A percentile compares a stretch with the other conserved stretches of the same genome.
Conservation (phyloP, 2,888 invertebrate species). For the Cryptus viduatorius region DNA sequence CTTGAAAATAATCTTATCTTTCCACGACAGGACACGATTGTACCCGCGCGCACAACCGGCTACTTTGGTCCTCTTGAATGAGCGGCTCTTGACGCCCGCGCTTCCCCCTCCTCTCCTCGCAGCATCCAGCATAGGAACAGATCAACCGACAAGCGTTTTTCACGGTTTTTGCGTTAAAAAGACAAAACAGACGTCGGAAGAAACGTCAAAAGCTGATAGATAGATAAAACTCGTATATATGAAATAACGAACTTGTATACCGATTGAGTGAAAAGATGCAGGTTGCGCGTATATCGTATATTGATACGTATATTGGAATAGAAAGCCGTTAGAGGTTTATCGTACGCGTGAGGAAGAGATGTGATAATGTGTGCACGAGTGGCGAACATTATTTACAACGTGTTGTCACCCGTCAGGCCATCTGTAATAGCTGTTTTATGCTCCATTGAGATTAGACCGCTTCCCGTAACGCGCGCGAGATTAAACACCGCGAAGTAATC, state of each 20-base stretch:
- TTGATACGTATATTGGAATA: slow-evolving; percentile 30
- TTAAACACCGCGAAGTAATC: slow-evolving; percentile 66
- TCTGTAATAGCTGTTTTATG: slow-evolving; percentile 84
- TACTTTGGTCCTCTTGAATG: slow-evolving; percentile 34
- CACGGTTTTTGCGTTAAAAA: slow-evolving; percentile 48
- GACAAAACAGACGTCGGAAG: slow-evolving; percentile 55
- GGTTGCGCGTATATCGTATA: slow-evolving; percentile 39
- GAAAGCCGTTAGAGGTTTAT: slow-evolving; percentile 48
- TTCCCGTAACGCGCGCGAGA: slow-evolving; percentile 74
- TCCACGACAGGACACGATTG: slow-evolving; percentile 58
- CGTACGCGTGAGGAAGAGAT: slow-evolving; percentile 46
- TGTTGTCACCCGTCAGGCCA: slow-evolving; percentile 82
- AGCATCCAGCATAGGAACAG: slow-evolving; percentile 8
- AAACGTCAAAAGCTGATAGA: slow-evolving; percentile 34
- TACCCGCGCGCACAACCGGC: slow-evolving; percentile 32
- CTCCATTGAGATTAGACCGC: slow-evolving; percentile 81
- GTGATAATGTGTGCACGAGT: slow-evolving; percentile 53
- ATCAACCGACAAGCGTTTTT: background rate
- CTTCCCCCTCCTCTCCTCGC: slow-evolving; percentile 20
- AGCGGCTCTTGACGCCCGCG: slow-evolving; percentile 33
- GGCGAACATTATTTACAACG: slow-evolving; percentile 77
- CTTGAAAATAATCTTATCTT: slow-evolving; percentile 64
- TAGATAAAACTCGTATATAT: background rate
- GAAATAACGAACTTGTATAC: slow-evolving; percentile 9
- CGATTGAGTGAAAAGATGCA: slow-evolving; percentile 55